These are phyloP conservation scores for Leiothrix lutea DNA, from an alignment of 2,113 vertebrate genomes.

Conservation along the genomic window DNA sequence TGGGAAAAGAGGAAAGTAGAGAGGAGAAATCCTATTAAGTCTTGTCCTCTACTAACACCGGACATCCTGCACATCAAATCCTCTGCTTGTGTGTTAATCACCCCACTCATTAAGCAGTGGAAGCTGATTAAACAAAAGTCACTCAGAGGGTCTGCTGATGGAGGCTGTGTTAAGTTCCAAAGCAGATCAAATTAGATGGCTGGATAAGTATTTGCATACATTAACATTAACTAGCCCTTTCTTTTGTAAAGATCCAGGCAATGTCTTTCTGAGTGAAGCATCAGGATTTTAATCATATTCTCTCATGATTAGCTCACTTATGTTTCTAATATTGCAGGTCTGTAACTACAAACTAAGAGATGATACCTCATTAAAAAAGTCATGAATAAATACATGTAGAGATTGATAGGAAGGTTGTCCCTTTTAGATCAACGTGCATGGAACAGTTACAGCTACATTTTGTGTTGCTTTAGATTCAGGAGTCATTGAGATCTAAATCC, in stretches of 20 bases:
- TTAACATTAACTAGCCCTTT: constrained; percentile 30
- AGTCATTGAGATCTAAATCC: background rate
- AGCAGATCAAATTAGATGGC: constrained; percentile 35
- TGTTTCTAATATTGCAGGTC: background rate
- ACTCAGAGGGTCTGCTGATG: background rate
- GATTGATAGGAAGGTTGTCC: background rate
- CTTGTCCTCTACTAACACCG: background rate
- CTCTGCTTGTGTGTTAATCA: constrained; percentile 12
- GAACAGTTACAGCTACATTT: background rate
- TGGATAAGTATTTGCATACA: constrained; percentile 40
- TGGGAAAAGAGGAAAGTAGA: background rate
- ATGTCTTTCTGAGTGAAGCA: background rate
- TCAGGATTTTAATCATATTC: background rate
- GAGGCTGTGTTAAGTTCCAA: background rate
- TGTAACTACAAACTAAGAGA: background rate
- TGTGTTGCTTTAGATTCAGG: background rate
- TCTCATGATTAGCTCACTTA: background rate
- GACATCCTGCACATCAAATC: background rate
- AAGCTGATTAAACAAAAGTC: constrained; percentile 52
- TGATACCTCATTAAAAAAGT: background rate
- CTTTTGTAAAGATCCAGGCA: background rate
- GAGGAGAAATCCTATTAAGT: background rate
- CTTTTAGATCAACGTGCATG: background rate
- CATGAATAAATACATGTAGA: background rate
- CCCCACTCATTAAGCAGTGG: background rate